Evolutionary conservation across 2,888 invertebrate genomes (phyloP), one percentile per base, ranked within the genome.

Genomic region (Acrobasis consociella): DNA sequence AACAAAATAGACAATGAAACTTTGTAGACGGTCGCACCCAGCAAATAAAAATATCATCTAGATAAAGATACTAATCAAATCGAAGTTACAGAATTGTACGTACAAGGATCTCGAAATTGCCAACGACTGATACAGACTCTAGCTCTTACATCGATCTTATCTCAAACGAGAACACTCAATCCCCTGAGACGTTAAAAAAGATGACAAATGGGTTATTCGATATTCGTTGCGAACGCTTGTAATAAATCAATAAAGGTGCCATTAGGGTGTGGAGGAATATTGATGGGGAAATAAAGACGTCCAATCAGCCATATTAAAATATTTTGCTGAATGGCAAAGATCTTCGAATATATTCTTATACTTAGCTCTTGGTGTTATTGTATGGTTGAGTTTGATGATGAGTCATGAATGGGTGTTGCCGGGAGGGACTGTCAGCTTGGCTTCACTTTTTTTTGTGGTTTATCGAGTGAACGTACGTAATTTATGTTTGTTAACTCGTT

Each of bases 221-320:
- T 78, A 81, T 81, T 79, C 79, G 69, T 67, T 64, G 72, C 66
- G 74, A 73, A 70, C 71, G 72, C 68, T 69, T 71, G 73, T 74
- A 74, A 78, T 81, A 81, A 81, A 82, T 82, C 82, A 77, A 77
- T 79, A 77, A 77, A 71, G 72, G 66, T 71, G 71, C 77, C 75
- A 80, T 81, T 81, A 80, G 55, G 67, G 71, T 69, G 70, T 74
- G 73, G 71, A 73, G 72, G 75, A 72, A 76, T 74, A 75, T 69
- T 72, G 74, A 78, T 75, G 71, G 72, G 69, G 71, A 71, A 67
- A 70, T 72, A 70, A 72, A 73, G 71, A 71, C 69, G 70, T 72
- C 69, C 70, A 72, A 72, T 72, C 71, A 68, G 64, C 64, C 65
- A 66, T 64, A 66, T 68, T 69, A 60, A 52, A 67, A 68, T 65